Conservation (phyloP, 2,888 invertebrate species). For the Selenia dentaria region DNA sequence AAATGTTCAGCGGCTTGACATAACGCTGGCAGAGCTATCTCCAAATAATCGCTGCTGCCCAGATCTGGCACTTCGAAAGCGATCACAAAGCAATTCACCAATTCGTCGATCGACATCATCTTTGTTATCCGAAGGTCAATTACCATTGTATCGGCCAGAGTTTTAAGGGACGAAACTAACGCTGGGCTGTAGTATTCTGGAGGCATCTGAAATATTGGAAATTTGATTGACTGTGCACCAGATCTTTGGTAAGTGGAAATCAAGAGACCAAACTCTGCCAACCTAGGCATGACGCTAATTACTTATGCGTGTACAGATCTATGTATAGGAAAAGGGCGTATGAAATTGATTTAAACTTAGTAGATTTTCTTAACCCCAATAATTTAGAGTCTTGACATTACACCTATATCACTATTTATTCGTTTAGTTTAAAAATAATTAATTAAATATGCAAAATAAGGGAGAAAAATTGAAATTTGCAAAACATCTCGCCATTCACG, state of each 20-base stretch:
- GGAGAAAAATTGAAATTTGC: too few relatives aligned
- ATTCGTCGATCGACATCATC: constrained; percentile 78
- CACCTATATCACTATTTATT: too few relatives aligned
- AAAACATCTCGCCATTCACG: too few relatives aligned
- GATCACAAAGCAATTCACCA: constrained; percentile 87
- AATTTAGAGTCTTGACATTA: too few relatives aligned
- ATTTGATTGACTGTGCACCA: too few relatives aligned
- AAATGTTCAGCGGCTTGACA: constrained; percentile 91
- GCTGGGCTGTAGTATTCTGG: constrained; percentile 84
- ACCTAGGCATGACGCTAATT: background rate
- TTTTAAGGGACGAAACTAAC: constrained; percentile 89
- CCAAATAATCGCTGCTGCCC: constrained; percentile 92
- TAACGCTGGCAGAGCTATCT: constrained; percentile 91
- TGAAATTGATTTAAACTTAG: too few relatives aligned
- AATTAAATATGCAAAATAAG: too few relatives aligned
- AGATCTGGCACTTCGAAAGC: constrained; percentile 91
- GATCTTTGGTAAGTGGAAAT: background rate
- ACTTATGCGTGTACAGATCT: background rate
- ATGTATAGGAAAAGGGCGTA: too few relatives aligned
- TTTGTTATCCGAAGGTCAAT: constrained; percentile 87
- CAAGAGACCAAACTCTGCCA: background rate
- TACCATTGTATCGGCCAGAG: constrained; percentile 89
- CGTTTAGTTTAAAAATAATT: too few relatives aligned
- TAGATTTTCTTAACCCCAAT: too few relatives aligned
- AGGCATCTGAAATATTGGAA: constrained; percentile 63